Base-by-base conservation (phyloP, 2,797 vertebrate genomes). In the Poeciliopsis paucimaculata region DNA sequence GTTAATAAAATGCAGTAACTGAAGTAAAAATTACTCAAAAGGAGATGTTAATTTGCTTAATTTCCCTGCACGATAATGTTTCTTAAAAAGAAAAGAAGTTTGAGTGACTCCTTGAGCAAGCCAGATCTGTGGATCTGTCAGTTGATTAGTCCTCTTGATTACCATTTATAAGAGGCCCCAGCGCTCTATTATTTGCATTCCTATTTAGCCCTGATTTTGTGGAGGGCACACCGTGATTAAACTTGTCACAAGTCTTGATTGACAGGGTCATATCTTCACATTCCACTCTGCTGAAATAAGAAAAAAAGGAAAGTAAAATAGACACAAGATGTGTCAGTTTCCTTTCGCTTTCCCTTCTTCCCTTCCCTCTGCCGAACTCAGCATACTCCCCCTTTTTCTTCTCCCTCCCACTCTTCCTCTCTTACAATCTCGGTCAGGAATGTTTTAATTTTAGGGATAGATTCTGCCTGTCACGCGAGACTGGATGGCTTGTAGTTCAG, bases 101-200 rank as follows among this genome's bases (percentile, higher is more conserved):
- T 97, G 97, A 97, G 95, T 97, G 97, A 98, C 96, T 99, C 95
- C 93, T 96, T 94, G 92, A 96, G 95, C 94, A 92, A 92, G 95
- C 93, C 94, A 95, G 96, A 97, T 97, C 97, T 96, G 96, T 95
- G 95, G 96, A 97, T 97, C 98, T 98, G 98, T 97, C 97, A 97
- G 96, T 97, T 98, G 98, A 99, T 99, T 98, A 98, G 97, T 96
- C 96, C 96, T 96, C 97, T 98, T 99, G 98, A 99, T 99, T 98
- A 99, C 96, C 98, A 99, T 99, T 98, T 98, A 98, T 98, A 98
- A 98, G 97, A 98, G 97, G 97, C 96, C 96, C 96, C 95, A 94
- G 91, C 93, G 96, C 97, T 98, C 97, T 96, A 96, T 97, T 98
- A 99, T 99, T 99, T 99, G 98, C 97, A 99, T 99, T 99, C 97